phyloP scores from a whole-genome alignment of 2,888 invertebrate species.

The Terebella lapidaria region DNA sequence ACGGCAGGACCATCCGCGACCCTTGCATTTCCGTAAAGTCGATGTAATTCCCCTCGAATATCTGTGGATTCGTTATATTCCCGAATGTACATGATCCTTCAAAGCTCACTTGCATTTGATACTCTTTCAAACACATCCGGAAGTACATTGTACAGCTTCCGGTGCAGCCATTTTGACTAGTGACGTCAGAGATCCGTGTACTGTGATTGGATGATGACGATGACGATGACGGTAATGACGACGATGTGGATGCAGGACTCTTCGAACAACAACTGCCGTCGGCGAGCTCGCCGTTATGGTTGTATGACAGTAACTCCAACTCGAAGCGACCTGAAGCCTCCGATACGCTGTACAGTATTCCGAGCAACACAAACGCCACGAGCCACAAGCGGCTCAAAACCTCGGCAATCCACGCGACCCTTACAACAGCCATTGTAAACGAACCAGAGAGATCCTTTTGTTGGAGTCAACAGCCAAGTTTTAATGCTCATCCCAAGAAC shows the following conservation, averaged over 20 bases:
- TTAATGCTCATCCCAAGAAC: no score
- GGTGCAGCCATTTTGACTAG: neutral
- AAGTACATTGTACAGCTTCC: neutral
- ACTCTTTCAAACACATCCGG: neutral
- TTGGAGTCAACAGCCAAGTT: no score
- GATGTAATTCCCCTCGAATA: neutral
- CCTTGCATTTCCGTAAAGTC: neutral
- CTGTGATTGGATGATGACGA: neutral
- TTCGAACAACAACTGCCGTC: neutral
- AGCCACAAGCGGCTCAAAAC: no score
- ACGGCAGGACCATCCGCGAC: neutral
- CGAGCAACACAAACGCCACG: no score
- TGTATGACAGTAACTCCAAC: neutral
- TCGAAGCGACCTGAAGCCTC: neutral
- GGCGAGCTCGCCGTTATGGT: neutral
- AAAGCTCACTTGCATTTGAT: neutral
- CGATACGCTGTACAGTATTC: no score
- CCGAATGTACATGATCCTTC: neutral
- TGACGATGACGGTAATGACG: neutral
- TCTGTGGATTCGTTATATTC: neutral
- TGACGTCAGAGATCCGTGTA: neutral
- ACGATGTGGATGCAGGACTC: neutral
- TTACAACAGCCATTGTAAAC: no score
- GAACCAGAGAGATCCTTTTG: no score
- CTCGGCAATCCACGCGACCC: no score